These are phyloP conservation scores for Calyptommatus sinebrachiatus DNA, from an alignment of 2,113 vertebrate genomes.

Conservation along the genomic window DNA sequence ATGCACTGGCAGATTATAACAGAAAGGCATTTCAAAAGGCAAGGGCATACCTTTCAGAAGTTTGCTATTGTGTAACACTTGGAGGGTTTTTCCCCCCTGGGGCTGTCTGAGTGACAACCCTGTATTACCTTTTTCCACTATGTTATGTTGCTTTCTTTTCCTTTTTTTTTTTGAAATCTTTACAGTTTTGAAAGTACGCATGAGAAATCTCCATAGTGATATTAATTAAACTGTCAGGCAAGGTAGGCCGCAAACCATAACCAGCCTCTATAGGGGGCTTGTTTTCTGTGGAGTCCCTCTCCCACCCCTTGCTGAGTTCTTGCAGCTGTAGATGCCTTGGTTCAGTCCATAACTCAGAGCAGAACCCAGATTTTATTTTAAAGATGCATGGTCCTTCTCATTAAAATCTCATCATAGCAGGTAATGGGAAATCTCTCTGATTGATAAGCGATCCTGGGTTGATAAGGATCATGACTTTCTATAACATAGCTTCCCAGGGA, in stretches of 20 bases:
- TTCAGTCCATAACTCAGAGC: background rate
- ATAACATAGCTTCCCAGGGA: no score
- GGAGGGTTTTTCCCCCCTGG: background rate
- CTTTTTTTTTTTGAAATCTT: background rate
- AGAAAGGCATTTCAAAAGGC: constrained; percentile 39
- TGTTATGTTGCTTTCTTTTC: background rate
- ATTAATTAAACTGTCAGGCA: background rate
- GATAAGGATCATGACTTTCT: no score
- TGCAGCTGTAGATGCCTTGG: background rate
- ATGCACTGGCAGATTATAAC: constrained; percentile 35
- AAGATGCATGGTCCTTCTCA: background rate
- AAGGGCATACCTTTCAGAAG: constrained; percentile 18
- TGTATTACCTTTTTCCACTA: background rate
- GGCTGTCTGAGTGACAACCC: constrained; percentile 18
- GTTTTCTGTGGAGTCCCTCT: background rate
- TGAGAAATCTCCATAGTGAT: background rate
- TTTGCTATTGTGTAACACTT: constrained; percentile 13
- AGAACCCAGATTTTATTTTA: background rate
- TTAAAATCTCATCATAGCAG: background rate
- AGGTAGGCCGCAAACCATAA: background rate
- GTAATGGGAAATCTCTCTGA: background rate
- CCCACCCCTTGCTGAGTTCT: background rate
- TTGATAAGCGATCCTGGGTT: background rate
- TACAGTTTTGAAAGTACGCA: background rate
- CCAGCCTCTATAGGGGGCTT: background rate